These are phyloP conservation scores for Musca vetustissima DNA, from an alignment of 1,140 invertebrate species.

Conservation along the genomic window DNA sequence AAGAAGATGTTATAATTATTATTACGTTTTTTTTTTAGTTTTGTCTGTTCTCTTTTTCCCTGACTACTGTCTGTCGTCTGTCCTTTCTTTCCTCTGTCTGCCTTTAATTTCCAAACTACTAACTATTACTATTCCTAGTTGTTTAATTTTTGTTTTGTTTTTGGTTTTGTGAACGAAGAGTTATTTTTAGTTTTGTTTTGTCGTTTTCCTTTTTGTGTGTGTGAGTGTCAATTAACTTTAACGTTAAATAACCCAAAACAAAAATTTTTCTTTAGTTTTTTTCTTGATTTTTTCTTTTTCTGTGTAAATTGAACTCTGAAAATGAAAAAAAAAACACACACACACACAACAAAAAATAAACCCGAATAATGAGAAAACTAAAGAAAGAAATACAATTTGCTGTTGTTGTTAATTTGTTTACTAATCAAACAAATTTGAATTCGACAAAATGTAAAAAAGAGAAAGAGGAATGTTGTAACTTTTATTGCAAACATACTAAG, in stretches of 20 bases:
- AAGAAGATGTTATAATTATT: too few species aligned
- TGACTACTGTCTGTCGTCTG: too few species aligned
- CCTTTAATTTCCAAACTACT: too few species aligned
- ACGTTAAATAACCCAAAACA: slow-evolving; percentile 26
- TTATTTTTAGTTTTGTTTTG: too few species aligned
- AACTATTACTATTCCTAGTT: too few species aligned
- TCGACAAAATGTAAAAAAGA: not conserved
- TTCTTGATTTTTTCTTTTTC: not conserved
- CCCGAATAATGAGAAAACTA: slow-evolving; percentile 1
- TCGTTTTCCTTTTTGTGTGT: too few species aligned
- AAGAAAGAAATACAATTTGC: slow-evolving; percentile 14
- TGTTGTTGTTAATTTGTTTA: slow-evolving; percentile 24
- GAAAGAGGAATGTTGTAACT: slow-evolving; percentile 4
- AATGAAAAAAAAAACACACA: not conserved
- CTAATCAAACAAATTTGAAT: slow-evolving; percentile 17
- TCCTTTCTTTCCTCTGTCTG: too few species aligned
- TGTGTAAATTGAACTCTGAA: not conserved
- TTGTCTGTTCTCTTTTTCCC: too few species aligned
- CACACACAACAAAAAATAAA: too few species aligned
- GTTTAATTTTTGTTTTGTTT: too few species aligned
- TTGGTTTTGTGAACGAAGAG: too few species aligned
- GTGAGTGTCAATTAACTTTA: slow-evolving; percentile 25
- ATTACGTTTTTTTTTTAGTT: too few species aligned
- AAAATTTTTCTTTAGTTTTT: slow-evolving; percentile 12
- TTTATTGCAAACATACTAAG: slow-evolving; percentile 22